Evolutionary conservation across 2,888 invertebrate genomes (phyloP).

Genomic region (Monoplex corrugatus): DNA sequence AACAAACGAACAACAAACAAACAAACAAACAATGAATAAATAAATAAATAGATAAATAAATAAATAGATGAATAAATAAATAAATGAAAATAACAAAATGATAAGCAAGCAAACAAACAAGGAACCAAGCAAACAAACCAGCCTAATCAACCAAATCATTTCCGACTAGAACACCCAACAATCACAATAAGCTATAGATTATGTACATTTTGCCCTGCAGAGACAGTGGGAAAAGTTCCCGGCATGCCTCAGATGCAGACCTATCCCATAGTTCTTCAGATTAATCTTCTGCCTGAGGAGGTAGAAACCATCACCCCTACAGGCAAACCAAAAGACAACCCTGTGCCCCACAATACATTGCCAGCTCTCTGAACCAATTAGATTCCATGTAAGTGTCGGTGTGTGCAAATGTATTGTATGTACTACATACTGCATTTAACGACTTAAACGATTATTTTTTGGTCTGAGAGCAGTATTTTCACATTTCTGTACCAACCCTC

Average conservation of each 20-base stretch:
- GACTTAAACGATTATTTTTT: no score
- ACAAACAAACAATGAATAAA: neutral
- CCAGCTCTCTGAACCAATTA: neutral
- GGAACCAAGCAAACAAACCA: no score
- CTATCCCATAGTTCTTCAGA: constrained; percentile 45
- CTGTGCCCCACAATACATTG: neutral
- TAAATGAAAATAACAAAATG: neutral
- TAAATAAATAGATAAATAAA: neutral
- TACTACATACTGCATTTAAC: no score
- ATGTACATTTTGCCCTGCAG: neutral
- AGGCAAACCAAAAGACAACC: neutral
- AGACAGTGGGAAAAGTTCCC: neutral
- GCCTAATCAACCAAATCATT: no score
- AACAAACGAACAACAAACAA: neutral
- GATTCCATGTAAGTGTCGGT: neutral
- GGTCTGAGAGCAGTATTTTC: no score
- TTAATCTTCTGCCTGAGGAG: constrained; percentile 42
- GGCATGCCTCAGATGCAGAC: constrained; percentile 41
- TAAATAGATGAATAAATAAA: neutral
- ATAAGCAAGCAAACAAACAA: no score
- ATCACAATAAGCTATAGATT: neutral
- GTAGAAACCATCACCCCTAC: neutral
- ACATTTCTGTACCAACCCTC: no score
- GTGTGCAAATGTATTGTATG: no score
- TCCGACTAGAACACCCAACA: no score